Conservation (phyloP, 2,797 vertebrate genomes). For the Pampus argenteus region DNA sequence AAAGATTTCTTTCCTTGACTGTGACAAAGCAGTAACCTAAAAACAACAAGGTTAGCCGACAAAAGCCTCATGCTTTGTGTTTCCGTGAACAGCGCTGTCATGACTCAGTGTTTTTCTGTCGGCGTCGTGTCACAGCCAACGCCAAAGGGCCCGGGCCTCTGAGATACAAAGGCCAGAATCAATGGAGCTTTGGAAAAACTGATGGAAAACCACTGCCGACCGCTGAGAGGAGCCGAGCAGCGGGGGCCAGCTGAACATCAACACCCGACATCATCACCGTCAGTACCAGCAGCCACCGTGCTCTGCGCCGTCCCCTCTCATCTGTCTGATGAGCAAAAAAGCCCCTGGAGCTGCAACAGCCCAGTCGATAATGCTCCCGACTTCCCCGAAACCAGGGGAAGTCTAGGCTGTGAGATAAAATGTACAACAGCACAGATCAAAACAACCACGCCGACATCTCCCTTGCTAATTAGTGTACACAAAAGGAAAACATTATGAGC, state of each 20-base stretch:
- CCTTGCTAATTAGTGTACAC: slow-evolving; percentile 35
- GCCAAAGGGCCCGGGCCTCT: slow-evolving; percentile 64
- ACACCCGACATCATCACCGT: slow-evolving; percentile 28
- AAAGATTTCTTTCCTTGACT: slow-evolving; percentile 33
- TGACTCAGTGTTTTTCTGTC: slow-evolving; percentile 77
- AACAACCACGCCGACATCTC: slow-evolving; percentile 32
- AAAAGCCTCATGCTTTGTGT: slow-evolving; percentile 64
- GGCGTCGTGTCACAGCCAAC: slow-evolving; percentile 54
- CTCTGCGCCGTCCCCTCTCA: slow-evolving; percentile 5
- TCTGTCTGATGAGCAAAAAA: slow-evolving; percentile 30
- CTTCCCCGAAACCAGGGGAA: slow-evolving; percentile 54
- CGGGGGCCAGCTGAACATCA: slow-evolving; percentile 31
- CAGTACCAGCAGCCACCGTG: neutral
- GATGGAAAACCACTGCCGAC: slow-evolving; percentile 78
- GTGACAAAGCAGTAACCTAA: slow-evolving; percentile 58
- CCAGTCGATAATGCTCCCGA: slow-evolving; percentile 45
- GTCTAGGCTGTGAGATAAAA: slow-evolving; percentile 38
- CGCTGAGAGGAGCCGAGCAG: slow-evolving; percentile 27
- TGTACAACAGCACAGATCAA: slow-evolving; percentile 25
- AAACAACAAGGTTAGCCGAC: slow-evolving; percentile 62
- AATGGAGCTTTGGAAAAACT: slow-evolving; percentile 83
- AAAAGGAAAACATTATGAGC: neutral
- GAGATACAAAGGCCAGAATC: slow-evolving; percentile 74
- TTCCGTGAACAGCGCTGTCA: slow-evolving; percentile 52
- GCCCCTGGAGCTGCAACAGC: slow-evolving; percentile 39